phyloP scores from a whole-genome alignment of 2,888 invertebrate species.

The Agonopterix alstromeriana region DNA sequence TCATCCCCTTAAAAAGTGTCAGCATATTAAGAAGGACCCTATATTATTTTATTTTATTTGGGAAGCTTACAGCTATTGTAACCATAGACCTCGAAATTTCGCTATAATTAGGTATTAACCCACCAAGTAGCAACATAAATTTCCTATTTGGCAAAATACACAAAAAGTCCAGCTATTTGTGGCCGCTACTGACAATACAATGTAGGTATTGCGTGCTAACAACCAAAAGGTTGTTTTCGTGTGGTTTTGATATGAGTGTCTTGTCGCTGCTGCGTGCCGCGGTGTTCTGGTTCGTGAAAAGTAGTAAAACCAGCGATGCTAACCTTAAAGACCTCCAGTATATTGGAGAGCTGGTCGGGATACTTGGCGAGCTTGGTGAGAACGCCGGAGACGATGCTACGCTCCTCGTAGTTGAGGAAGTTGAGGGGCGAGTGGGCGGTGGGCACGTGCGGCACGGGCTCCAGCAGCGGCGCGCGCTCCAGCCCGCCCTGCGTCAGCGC shows the following conservation, averaged over 20 bases:
- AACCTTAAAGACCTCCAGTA: constrained; percentile 81
- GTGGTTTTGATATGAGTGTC: too few species aligned
- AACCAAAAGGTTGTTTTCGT: too few species aligned
- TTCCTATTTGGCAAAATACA: too few species aligned
- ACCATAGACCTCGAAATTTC: too few species aligned
- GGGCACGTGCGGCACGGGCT: constrained; percentile 83
- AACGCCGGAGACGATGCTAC: constrained; percentile 78
- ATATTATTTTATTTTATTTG: too few species aligned
- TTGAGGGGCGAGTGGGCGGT: constrained; percentile 76
- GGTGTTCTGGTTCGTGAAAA: neutral
- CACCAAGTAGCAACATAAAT: too few species aligned
- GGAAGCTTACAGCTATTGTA: too few species aligned
- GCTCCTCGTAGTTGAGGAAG: constrained; percentile 86
- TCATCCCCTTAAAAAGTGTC: too few species aligned
- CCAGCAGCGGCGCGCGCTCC: constrained; percentile 80
- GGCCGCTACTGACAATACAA: neutral
- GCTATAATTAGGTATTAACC: too few species aligned
- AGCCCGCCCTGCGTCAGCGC: constrained; percentile 80
- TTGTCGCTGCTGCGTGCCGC: neutral
- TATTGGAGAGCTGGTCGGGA: constrained; percentile 81
- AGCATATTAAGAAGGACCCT: too few species aligned
- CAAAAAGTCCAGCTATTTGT: too few species aligned
- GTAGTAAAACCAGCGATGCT: neutral
- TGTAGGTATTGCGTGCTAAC: neutral
- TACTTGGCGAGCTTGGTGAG: constrained; percentile 81